A percentile compares a stretch with the other conserved stretches of the same genome.
Evolutionary conservation across 2,888 invertebrate genomes (phyloP).

Genomic region (Drosophila rellima): DNA sequence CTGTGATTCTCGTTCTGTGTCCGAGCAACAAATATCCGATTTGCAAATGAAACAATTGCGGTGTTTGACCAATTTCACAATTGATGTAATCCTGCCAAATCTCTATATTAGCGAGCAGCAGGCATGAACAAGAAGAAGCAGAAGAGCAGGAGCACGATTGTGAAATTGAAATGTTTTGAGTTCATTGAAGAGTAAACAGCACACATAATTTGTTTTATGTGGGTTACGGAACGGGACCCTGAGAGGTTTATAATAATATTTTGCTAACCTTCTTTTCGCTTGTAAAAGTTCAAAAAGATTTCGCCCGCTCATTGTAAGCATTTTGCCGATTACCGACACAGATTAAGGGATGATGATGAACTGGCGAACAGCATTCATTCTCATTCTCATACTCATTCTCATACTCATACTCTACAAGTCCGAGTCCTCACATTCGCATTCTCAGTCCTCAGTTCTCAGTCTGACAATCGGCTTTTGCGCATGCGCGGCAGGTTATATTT

Average conservation of each 20-base stretch:
- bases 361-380: too few relatives aligned
- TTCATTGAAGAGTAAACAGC: slow-evolving; percentile 85
- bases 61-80: slow-evolving; percentile 84
- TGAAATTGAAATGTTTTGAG: slow-evolving; percentile 80
- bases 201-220: slow-evolving; percentile 73
- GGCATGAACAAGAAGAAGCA: slow-evolving; percentile 21
- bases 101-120: slow-evolving; percentile 74
- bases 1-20: slow-evolving; percentile 39
- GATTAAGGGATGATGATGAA: slow-evolving; percentile 86
- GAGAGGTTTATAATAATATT: slow-evolving; percentile 82
- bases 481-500: slow-evolving; percentile 41
- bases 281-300: slow-evolving; percentile 85
- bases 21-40: slow-evolving; percentile 83
- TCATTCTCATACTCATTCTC: background rate
- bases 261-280: slow-evolving; percentile 82
- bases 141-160: slow-evolving; percentile 57
- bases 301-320: slow-evolving; percentile 78
- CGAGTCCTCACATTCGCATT: background rate
- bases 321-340: slow-evolving; percentile 84
- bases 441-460: slow-evolving; percentile 11
- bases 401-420: slow-evolving; percentile 1
- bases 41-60: slow-evolving; percentile 85
- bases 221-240: slow-evolving; percentile 53
- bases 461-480: slow-evolving; percentile 35
- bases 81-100: slow-evolving; percentile 83